These are phyloP conservation scores for Rhyzopertha dominica DNA, from an alignment of 1,140 invertebrate genomes.

Conservation along the genomic window DNA sequence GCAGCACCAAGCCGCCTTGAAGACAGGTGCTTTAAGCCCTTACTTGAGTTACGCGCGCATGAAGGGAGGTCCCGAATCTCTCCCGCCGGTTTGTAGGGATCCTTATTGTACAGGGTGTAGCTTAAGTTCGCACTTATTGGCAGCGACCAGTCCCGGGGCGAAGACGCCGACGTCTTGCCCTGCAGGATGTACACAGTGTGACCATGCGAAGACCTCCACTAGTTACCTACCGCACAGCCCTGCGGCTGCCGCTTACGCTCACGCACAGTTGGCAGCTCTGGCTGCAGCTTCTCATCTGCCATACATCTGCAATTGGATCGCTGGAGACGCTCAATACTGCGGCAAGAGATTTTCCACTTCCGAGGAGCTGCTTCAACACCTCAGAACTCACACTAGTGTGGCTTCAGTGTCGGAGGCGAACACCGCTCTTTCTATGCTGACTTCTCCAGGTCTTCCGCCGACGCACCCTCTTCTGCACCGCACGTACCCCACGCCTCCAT, in stretches of 20 bases:
- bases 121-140: slow-evolving; percentile 71
- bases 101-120: slow-evolving; percentile 90
- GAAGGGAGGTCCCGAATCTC: slow-evolving; percentile 59
- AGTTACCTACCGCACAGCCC: slow-evolving; percentile 48
- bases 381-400: slow-evolving; percentile 75
- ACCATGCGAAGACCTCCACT: slow-evolving; percentile 61
- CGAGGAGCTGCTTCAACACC: slow-evolving; percentile 85
- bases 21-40: slow-evolving; percentile 59
- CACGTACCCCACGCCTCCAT: slow-evolving; percentile 81
- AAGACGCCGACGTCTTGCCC: slow-evolving; percentile 64
- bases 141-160: slow-evolving; percentile 56
- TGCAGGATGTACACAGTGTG: slow-evolving; percentile 84
- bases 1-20: slow-evolving; percentile 66
- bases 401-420: slow-evolving; percentile 46
- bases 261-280: slow-evolving; percentile 67
- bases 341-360: slow-evolving; percentile 84
- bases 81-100: slow-evolving; percentile 77
- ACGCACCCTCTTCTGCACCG: slow-evolving; percentile 65
- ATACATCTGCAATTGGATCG: slow-evolving; percentile 90
- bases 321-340: slow-evolving; percentile 80
- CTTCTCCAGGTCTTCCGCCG: slow-evolving; percentile 51
- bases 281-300: slow-evolving; percentile 70
- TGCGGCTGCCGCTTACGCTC: slow-evolving; percentile 63
- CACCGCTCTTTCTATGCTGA: slow-evolving; percentile 49
- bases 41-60: slow-evolving; percentile 68